Base-by-base conservation (phyloP, 64 coral and sea anemone genomes). In the Pocillopora verrucosa region DNA sequence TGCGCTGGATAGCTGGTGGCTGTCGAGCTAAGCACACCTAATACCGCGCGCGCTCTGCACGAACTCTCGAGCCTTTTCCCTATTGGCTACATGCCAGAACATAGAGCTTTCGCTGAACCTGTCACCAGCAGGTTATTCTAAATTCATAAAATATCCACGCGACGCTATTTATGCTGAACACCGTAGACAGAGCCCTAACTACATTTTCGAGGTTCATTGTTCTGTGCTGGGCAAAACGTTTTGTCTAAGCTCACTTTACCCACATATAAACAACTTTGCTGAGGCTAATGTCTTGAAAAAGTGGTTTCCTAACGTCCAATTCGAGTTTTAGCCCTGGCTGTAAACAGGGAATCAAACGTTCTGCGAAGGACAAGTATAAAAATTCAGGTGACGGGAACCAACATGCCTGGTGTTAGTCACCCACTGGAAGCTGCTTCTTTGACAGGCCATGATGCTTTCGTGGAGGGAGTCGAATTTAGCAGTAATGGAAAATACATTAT, bases 401-500 rank as follows among this genome's bases (percentile, higher is more conserved):
- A 90, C 38, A 96, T 96, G 95, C 95, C 95, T 69, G 84, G 89
- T 37, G 76, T 77, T 3, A 87, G 68, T 19, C 96, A 98, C 74
- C 93, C 93, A 41, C 77, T 98, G 34, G 77, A 92, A 84, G 96
- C 96, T 12, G 96, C 96, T 1, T 90, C 89, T 17, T 75, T 98
- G 26, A 65, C 86, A 19, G 96, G 96, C 58, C 93, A 98, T 75
- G 94, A 94, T 41, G 87, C 92, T 76, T 92, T 92, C 73, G 90
- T 98, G 22, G 96, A 98, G 76, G 96, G 96, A 63, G 93, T 94
- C 6, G 90, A 98, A 70, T 98, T 98, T 65, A 98, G 96, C 37
- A 92, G 90, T 84, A 98, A 98, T 84, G 96, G 96, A 75, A 98
- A 95, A 84, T 98, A 98, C 34, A 92, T 98, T 58, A 89, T 98